These are phyloP conservation scores for Oopsacas minuta DNA, from an alignment of 37 sponge, comb jelly and placozoan genomes.

Conservation along the genomic window DNA sequence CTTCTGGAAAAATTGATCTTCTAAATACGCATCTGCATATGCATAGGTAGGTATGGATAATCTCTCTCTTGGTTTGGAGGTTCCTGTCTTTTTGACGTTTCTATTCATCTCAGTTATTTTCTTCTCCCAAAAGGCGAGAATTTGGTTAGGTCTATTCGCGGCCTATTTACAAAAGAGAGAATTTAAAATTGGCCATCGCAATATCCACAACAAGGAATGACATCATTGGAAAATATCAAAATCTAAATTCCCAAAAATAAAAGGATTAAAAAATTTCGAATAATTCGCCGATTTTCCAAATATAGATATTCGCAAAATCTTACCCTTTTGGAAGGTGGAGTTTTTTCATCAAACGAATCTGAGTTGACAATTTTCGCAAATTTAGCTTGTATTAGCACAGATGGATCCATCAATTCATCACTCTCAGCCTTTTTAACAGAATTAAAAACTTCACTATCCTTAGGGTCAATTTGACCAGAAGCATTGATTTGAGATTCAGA, in stretches of 20 bases:
- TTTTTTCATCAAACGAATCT: neutral
- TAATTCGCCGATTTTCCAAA: too few relatives aligned
- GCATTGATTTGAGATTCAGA: neutral
- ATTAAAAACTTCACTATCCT: neutral
- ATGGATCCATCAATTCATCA: neutral
- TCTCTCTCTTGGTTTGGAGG: neutral
- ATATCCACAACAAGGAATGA: too few relatives aligned
- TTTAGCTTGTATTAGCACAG: neutral
- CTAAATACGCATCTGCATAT: neutral
- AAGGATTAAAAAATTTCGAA: too few relatives aligned
- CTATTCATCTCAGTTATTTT: neutral
- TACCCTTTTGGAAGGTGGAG: constrained; percentile 13
- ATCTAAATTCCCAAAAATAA: too few relatives aligned
- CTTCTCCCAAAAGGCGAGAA: constrained; percentile 9
- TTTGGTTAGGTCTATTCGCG: neutral
- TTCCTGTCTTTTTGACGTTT: neutral
- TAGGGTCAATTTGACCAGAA: neutral
- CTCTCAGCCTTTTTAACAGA: neutral
- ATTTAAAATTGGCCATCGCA: too few relatives aligned
- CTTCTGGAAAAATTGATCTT: neutral
- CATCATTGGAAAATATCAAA: too few relatives aligned
- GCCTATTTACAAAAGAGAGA: too few relatives aligned
- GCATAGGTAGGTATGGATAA: neutral
- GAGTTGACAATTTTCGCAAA: neutral
- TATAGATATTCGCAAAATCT: too few relatives aligned